A percentile compares a stretch with the other conserved stretches of the same genome.
Evolutionary conservation across 2,113 vertebrate genomes (phyloP).

Genomic region (Riparia riparia): DNA sequence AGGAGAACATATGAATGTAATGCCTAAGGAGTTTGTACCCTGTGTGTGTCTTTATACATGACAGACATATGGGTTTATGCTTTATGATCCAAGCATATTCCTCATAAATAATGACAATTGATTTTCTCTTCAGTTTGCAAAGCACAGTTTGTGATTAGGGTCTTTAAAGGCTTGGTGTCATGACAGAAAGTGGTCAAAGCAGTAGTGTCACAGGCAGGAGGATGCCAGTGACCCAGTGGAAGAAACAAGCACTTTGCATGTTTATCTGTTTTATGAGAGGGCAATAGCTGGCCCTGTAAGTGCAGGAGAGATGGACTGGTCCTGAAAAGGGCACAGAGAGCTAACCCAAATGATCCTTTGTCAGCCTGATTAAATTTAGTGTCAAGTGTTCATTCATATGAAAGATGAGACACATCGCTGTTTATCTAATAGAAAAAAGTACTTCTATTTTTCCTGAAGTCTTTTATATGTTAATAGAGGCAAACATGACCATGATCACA

Average conservation of each 20-base stretch:
- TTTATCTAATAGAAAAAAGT: slow-evolving; percentile 64
- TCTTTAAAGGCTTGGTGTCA: neutral
- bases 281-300: neutral
- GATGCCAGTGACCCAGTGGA: slow-evolving; percentile 32
- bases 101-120: neutral
- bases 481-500: slow-evolving; percentile 24
- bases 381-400: slow-evolving; percentile 2
- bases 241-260: neutral
- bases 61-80: neutral
- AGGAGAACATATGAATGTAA: neutral
- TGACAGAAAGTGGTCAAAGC: neutral
- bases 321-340: neutral
- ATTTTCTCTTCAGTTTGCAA: neutral
- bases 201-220: neutral
- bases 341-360: slow-evolving; percentile 30
- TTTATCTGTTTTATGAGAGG: slow-evolving; percentile 22
- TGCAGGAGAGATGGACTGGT: slow-evolving; percentile 17
- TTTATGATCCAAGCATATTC: neutral
- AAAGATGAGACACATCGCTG: slow-evolving; percentile 28
- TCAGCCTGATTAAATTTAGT: slow-evolving; percentile 49
- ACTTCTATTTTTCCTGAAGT: slow-evolving; percentile 55
- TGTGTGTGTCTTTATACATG: accelerated
- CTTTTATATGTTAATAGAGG: slow-evolving; percentile 74
- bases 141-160: neutral
- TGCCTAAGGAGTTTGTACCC: neutral